Base-by-base conservation (phyloP, 2,113 vertebrate species). In the Pygathrix nemaeus region DNA sequence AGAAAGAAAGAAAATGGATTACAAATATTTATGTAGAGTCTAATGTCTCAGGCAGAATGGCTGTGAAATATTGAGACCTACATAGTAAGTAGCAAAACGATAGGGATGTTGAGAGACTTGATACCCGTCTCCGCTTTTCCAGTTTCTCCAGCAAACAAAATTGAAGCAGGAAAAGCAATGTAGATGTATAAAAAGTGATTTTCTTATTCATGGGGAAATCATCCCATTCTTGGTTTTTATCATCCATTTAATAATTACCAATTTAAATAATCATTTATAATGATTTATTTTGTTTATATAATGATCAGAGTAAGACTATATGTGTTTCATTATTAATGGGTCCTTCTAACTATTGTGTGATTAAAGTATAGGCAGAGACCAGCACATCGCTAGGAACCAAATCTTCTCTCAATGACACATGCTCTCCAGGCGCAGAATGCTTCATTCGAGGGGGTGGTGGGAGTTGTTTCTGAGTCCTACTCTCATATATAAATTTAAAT, bases 11-110 rank as follows among this genome's bases (percentile, higher is more conserved):
- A 96, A 81, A 97, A 64, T 0, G 6, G 96, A 96, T 21, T 14
- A 78, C 73, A 98, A 98, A 96, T 84, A 81, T n/a, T 59, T 64
- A 64, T 27, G 3, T 8, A 68, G 30, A 75, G 59, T 76, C 11
- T 72, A 73, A 85, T 7, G 73, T 86, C 79, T 61, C 0, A 0
- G n/a, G 43, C 16, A 75, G 85, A 50, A n/a, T 3, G 23, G 45
- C 25, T 45, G 17, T 84, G 73, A 96, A 92, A 72, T 38, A 66
- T 14, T 25, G 27, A 84, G n/a, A 75, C 12, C 30, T 61, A 5
- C 35, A 10, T 21, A 68, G 52, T 75, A 94, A 93, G 55, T 6
- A 52, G 55, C 20, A 88, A 90, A 79, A 14, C 17, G 10, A 32
- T 35, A 57, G 86, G 38, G 27, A 50, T 27, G 14, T 79, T 92